These are phyloP conservation scores for Knipowitschia caucasica DNA, from an alignment of 2,797 vertebrate genomes.

Conservation along the genomic window DNA sequence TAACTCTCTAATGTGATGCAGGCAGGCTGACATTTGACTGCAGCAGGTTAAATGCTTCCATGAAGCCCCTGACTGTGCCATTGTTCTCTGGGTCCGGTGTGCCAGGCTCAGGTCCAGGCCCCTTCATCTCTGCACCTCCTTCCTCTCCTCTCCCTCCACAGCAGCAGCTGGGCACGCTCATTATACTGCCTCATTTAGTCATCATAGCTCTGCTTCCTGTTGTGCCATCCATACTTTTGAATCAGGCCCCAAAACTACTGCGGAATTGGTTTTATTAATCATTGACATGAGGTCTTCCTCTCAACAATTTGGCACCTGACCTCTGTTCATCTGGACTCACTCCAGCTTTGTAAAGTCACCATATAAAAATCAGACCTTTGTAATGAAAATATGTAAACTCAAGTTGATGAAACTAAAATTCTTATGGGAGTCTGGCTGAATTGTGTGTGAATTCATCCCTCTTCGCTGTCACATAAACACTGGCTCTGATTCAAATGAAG, in stretches of 20 bases:
- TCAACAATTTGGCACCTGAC: constrained; percentile 66
- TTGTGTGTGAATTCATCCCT: constrained; percentile 49
- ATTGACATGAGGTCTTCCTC: constrained; percentile 81
- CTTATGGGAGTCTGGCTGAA: constrained; percentile 28
- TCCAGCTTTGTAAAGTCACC: constrained; percentile 27
- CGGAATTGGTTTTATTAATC: constrained; percentile 69
- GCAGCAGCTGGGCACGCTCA: constrained; percentile 59
- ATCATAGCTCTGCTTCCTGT: constrained; percentile 77
- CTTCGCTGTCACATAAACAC: constrained; percentile 6
- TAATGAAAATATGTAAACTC: constrained; percentile 22
- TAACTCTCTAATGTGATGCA: constrained; percentile 66
- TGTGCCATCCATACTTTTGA: constrained; percentile 67
- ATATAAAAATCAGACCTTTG: constrained; percentile 57
- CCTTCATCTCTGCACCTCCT: constrained; percentile 64
- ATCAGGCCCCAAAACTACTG: constrained; percentile 60
- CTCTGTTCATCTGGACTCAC: constrained; percentile 74
- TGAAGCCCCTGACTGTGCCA: constrained; percentile 52
- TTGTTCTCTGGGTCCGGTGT: constrained; percentile 45
- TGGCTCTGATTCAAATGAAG: constrained; percentile 62
- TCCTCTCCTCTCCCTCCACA: constrained; percentile 65
- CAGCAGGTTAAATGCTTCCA: constrained; percentile 74
- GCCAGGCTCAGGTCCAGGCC: constrained; percentile 46
- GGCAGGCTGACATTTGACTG: constrained; percentile 67
- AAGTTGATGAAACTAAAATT: constrained; percentile 10
- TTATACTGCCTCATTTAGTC: constrained; percentile 73